Base-by-base conservation (phyloP, 1,140 invertebrate genomes). In the Drosophila parvula region DNA sequence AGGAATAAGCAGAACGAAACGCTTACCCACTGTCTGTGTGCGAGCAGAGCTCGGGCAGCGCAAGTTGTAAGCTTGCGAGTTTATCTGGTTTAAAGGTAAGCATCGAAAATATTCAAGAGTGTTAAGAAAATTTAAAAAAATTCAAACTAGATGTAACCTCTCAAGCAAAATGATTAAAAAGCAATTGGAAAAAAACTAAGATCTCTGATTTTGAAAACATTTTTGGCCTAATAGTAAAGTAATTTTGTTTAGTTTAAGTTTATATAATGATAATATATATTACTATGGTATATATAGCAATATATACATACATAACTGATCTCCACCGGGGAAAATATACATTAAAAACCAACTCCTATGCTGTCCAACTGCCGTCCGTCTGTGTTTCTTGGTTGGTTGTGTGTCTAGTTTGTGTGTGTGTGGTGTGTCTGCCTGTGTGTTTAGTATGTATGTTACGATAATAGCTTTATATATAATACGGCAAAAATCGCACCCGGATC, bases 401-500 rank as follows among this genome's bases (percentile, higher is more conserved):
- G 16, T 11, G 36, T 51, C 5, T 34, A 5, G 12, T n/a, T 16
- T 32, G 32, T 47, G 40, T 56, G 10, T 55, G 27, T 55, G 40
- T 76, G 40, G 28, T 8, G 16, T 6, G 27, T 61, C 38, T 70
- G 28, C 48, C 57, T 50, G 41, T 78, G 51, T 78, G 34, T 55
- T 18, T 10, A 36, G 62, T 67, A 43, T 57, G 57, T 65, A 65
- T 57, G 58, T 83, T 62, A 65, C 64, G 75, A 79, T 79, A 79
- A 63, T 88, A 82, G 83, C 73, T 86, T 82, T 77, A 38, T 77
- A 55, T 77, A 61, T 82, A 86, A 86, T 86, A 84, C 79, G 71
- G 50, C 64, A 43, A 27, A 58, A 34, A 36, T 55, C 59, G 36
- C 40, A 28, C 9, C 48, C 34, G 51, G 45, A 45, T 27, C 9